Evolutionary conservation across 2,888 invertebrate species (phyloP).

Genomic region (Cryptus viduatorius): DNA sequence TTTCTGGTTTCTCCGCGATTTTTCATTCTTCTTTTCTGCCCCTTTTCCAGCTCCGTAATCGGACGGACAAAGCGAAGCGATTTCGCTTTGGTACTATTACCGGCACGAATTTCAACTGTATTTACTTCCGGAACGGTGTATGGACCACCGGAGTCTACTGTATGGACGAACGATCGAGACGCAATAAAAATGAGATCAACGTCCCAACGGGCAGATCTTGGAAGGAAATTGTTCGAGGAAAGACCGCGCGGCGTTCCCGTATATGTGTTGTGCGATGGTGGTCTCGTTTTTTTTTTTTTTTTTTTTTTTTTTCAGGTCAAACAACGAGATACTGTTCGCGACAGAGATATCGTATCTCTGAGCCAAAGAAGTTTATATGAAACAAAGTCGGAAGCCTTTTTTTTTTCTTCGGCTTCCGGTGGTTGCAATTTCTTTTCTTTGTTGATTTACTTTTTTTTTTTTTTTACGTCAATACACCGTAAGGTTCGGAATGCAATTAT

Average conservation of each 20-base stretch:
- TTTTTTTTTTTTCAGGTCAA: slow-evolving; percentile 36
- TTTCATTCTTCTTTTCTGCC: not conserved
- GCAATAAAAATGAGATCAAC: slow-evolving; percentile 75
- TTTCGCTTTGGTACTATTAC: slow-evolving; percentile 14
- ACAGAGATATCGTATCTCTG: slow-evolving; percentile 44
- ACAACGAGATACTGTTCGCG: slow-evolving; percentile 20
- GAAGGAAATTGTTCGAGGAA: slow-evolving; percentile 67
- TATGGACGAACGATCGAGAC: slow-evolving; percentile 61
- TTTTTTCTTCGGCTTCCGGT: not conserved
- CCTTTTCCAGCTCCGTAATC: not conserved
- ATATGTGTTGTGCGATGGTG: slow-evolving; percentile 45
- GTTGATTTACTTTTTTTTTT: not conserved
- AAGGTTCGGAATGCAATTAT: not conserved
- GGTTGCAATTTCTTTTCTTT: not conserved
- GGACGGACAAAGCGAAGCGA: slow-evolving; percentile 14
- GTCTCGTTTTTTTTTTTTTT: slow-evolving; percentile 19
- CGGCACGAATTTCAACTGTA: slow-evolving; percentile 14
- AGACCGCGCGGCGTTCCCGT: slow-evolving; percentile 52
- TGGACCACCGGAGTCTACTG: not conserved
- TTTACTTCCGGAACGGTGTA: not conserved
- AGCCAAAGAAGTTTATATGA: slow-evolving; percentile 1
- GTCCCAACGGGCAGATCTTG: slow-evolving; percentile 66
- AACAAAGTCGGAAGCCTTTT: not conserved
- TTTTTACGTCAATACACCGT: not conserved
- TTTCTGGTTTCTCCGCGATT: slow-evolving; percentile 30